Base-by-base conservation (phyloP, 2,888 invertebrate species). In the Scaptomyza cyrtandrae region DNA sequence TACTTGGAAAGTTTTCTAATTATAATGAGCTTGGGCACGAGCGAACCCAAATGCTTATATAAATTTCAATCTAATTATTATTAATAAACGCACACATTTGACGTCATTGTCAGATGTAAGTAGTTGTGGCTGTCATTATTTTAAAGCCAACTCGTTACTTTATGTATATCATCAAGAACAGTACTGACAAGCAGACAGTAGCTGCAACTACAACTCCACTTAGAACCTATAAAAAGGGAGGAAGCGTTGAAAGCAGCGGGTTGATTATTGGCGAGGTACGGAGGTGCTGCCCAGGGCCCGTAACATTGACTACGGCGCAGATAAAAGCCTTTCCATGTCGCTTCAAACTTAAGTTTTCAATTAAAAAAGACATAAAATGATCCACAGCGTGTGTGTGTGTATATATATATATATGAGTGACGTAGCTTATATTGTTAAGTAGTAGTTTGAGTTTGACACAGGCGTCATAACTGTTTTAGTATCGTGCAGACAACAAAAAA, bases 251-350 rank as follows among this genome's bases (percentile, higher is more conserved):
- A n/a, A 16, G 24, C 11, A n/a, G 54, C 5, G 46, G 31, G 19
- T 11, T n/a, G 33, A 29, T 9, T 13, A 11, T 13, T 13, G n/a
- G 24, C 19, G 44, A 3, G 24, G 13, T 24, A 24, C 24, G 45
- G 16, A 24, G 35, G 31, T 29, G 37, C 50, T 75, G 82, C 70
- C 62, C 67, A 58, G 62, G 60, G 83, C 75, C 80, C 78, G 81
- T 80, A 84, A 66, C 79, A 75, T 81, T 74, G 78, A 74, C 68
- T 79, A 82, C 86, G 88, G 86, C 75, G 64, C 88, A 80, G 84
- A 88, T 85, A 85, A 85, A 85, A 85, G 85, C 88, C 85, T 85
- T 85, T 85, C 87, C 85, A 84, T 85, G 85, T 85, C 85, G 88
- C 85, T 76, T 86, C 84, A 85, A 85, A 85, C 88, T 85, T 85